These are phyloP conservation scores for Australoheros scitulus DNA, from an alignment of 2,113 vertebrate species.

Conservation along the genomic window DNA sequence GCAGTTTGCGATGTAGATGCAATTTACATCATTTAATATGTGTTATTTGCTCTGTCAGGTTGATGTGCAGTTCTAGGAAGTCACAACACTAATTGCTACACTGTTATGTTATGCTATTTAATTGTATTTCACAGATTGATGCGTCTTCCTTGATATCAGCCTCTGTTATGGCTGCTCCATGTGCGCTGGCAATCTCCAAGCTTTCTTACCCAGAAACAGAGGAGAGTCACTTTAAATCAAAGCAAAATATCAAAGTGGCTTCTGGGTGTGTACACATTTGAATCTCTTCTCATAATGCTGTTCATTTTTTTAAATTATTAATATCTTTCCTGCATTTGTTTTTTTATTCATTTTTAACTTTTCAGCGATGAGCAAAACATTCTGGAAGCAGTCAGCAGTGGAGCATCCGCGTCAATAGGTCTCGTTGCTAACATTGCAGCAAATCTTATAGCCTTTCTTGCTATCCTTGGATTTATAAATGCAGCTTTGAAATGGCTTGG, in stretches of 20 bases:
- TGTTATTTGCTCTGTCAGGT: neutral
- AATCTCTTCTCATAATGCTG: neutral
- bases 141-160: slow-evolving; percentile 88
- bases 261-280: slow-evolving; percentile 67
- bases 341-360: neutral
- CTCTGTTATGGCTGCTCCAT: slow-evolving; percentile 96
- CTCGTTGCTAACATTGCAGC: slow-evolving; percentile 90
- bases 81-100: neutral
- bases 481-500: slow-evolving; percentile 87
- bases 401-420: slow-evolving; percentile 85
- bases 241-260: slow-evolving; percentile 76
- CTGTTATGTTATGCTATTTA: neutral
- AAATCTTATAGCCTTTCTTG: slow-evolving; percentile 92
- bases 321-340: neutral
- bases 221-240: slow-evolving; percentile 81
- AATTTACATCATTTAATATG: neutral
- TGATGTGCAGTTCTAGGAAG: neutral
- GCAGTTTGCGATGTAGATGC: neutral
- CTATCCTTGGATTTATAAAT: slow-evolving; percentile 89
- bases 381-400: slow-evolving; percentile 89
- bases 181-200: slow-evolving; percentile 91
- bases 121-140: slow-evolving; percentile 84
- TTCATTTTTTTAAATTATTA: neutral
- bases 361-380: slow-evolving; percentile 87
- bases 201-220: slow-evolving; percentile 92